Evolutionary conservation across 2,888 invertebrate genomes (phyloP).

Genomic region (Pteria penguin): DNA sequence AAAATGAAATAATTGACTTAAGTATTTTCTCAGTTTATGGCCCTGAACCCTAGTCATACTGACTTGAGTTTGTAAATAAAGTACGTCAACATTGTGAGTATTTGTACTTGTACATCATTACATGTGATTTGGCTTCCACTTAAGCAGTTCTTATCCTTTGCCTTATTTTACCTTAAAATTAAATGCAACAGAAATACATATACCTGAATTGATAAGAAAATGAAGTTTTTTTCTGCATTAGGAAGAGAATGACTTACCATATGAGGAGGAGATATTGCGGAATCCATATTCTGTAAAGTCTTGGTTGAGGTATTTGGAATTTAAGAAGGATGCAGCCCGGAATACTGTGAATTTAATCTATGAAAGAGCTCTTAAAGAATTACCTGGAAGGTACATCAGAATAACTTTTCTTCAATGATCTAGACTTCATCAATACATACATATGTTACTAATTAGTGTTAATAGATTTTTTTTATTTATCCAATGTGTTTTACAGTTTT

Average conservation of each 20-base stretch:
- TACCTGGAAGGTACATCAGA: slow-evolving; percentile 92
- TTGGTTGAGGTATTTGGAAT: slow-evolving; percentile 98
- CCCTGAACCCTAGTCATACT: no score
- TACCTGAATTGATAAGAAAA: no score
- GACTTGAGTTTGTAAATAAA: no score
- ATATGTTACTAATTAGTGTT: no score
- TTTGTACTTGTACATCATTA: no score
- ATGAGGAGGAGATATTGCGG: slow-evolving; percentile 98
- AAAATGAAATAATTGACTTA: no score
- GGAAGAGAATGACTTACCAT: slow-evolving; percentile 95
- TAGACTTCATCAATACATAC: not conserved
- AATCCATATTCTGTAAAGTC: slow-evolving; percentile 99
- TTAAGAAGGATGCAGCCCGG: slow-evolving; percentile 90
- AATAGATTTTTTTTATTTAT: no score
- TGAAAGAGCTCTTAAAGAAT: slow-evolving; percentile 96
- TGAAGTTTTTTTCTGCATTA: slow-evolving; percentile 48
- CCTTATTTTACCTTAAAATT: not conserved
- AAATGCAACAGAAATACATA: no score
- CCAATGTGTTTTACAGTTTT: no score
- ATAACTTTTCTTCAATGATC: not conserved
- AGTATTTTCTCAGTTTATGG: no score
- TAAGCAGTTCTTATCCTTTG: not conserved
- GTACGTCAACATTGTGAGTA: no score
- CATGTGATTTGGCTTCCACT: no score
- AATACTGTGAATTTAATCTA: slow-evolving; percentile 93